Evolutionary conservation across 1,140 invertebrate species (phyloP), one percentile per base, ranked within the genome.

Genomic region (Lucilia cuprina): DNA sequence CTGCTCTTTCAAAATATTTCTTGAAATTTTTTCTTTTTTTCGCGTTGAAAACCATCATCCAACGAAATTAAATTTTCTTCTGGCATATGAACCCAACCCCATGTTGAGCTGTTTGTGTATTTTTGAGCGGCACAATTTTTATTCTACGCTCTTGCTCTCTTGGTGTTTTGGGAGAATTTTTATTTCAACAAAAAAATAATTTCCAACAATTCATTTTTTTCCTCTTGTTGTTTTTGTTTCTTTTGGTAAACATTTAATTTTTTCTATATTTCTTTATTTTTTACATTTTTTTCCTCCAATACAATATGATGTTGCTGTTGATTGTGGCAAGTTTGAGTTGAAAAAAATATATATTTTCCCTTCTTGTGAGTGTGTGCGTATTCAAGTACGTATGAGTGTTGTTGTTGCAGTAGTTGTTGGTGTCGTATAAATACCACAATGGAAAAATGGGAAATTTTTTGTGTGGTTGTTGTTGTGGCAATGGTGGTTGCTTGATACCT

Each of bases 401-500:
- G 75, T 41, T 80, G 77, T 49, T 80, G 77, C 9, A 21, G 47
- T 80, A 50, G 41, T 80, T 78, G 75, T 78, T 78, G 75, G 35
- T 78, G 75, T 78, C 75, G 75, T 78, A 41, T 78, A 80, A 50
- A 80, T 78, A 86, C 89, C 89, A 87, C 89, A 90, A 90, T 90
- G 89, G 89, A 90, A 90, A 90, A 90, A 90, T 90, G 89, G 89
- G 89, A 90, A 90, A 90, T 89, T 90, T 89, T 82, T 89, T 90
- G 89, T 90, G 89, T 89, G 88, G 89, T 88, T 90, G 89, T 90
- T 90, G 89, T 89, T 90, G 89, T 85, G 89, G 89, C 89, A 90
- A 90, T 90, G 89, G 89, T 90, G 89, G 89, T 90, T 89, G 88
- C 87, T 89, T 87, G 88, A 88, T 90, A 90, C 89, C 88, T 88